Evolutionary conservation across 2,113 vertebrate species (phyloP).

Genomic region (Pedetes capensis): DNA sequence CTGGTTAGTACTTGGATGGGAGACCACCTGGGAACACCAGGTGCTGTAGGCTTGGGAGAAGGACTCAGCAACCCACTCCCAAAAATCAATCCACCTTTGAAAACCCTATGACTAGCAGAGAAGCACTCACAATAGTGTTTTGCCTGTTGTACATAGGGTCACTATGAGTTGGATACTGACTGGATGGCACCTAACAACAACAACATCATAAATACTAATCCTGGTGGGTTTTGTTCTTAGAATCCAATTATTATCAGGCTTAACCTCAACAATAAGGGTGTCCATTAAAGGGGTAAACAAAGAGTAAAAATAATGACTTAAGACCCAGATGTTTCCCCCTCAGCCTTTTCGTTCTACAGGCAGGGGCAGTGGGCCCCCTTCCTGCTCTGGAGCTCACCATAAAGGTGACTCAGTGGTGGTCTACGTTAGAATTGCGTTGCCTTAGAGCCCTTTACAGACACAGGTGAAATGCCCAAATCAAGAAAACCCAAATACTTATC

Average conservation of each 20-base stretch:
- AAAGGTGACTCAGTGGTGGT: background rate
- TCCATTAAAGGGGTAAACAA: background rate
- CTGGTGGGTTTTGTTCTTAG: background rate
- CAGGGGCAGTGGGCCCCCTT: background rate
- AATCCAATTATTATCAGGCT: background rate
- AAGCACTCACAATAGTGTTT: too few species aligned
- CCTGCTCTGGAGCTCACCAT: background rate
- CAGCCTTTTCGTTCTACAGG: background rate
- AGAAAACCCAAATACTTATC: slow-evolving; percentile 88
- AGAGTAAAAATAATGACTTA: background rate
- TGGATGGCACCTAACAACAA: too few species aligned
- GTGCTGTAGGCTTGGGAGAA: too few species aligned
- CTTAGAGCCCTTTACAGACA: background rate
- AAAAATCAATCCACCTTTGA: too few species aligned
- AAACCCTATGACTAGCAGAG: too few species aligned
- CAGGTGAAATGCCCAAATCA: background rate
- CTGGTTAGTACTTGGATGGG: too few species aligned
- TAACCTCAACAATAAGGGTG: background rate
- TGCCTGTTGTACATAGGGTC: too few species aligned
- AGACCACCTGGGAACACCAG: too few species aligned
- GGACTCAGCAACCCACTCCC: too few species aligned
- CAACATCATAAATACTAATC: background rate
- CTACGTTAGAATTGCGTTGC: background rate
- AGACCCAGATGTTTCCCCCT: background rate
- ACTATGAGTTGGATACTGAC: too few species aligned